phyloP scores from a whole-genome alignment of 2,888 invertebrate genomes.

The Eurois occulta region DNA sequence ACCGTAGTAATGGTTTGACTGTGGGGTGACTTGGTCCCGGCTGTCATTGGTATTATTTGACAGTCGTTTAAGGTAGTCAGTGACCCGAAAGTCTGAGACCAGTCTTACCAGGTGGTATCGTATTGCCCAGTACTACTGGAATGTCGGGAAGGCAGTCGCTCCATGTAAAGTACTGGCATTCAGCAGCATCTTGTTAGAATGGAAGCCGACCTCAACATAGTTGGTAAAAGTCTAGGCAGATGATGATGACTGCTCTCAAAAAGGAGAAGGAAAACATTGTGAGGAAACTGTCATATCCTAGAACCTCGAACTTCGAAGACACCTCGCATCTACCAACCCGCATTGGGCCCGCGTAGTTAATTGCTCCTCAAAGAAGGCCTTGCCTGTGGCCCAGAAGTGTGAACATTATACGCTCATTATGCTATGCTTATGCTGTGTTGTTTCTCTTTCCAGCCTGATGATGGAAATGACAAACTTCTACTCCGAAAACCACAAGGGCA shows the following conservation, averaged over 20 bases:
- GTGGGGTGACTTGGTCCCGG: too few relatives aligned
- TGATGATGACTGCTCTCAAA: not conserved
- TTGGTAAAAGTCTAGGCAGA: not conserved
- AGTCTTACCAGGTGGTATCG: not conserved
- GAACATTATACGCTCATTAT: not conserved
- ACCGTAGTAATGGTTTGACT: too few relatives aligned
- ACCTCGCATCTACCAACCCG: not conserved
- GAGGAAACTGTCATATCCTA: not conserved
- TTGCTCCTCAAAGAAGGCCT: not conserved
- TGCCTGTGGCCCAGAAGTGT: not conserved
- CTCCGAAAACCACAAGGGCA: constrained; percentile 59
- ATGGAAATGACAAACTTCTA: constrained; percentile 79
- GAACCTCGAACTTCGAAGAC: not conserved
- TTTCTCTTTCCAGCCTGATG: constrained; percentile 75
- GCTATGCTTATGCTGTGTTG: not conserved
- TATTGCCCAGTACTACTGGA: not conserved
- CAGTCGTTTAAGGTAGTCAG: too few relatives aligned
- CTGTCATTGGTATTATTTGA: too few relatives aligned
- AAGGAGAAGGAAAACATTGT: not conserved
- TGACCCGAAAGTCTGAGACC: too few relatives aligned
- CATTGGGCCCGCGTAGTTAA: not conserved
- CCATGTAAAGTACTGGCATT: not conserved
- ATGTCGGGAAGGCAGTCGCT: not conserved
- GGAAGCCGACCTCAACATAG: not conserved
- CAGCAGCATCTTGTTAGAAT: not conserved